Evolutionary conservation across 1,140 invertebrate genomes (phyloP), one percentile per base, ranked within the genome.

Genomic region (Drosophila pallidifrons): DNA sequence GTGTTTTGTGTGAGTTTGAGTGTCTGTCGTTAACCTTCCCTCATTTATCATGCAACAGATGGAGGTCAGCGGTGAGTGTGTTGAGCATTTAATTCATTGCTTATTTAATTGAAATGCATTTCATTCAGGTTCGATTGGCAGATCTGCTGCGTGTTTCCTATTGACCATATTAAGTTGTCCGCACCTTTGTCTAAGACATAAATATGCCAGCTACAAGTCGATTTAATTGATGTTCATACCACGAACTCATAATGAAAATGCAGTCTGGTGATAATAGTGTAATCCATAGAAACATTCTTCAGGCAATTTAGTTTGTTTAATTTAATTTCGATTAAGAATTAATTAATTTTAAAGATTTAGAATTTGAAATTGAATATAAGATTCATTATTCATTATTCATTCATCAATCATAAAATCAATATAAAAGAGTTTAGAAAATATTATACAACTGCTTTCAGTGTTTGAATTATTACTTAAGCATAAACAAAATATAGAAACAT

Each of bases 31-130:
- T 67, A 58, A 59, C 73, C 69, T 64, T 81, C 66, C 46, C 49
- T 60, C 80, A 85, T 83, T 77, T 73, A 77, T 83, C 75, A 85
- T 77, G 73, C 77, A 77, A 43, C 64, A 61, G 32, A 58, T 65
- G 28, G 49, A 52, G 66, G 51, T 73, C 49, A 69, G 54, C 35
- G 30, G 30, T 45, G 58, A 11, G 49, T 58, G 52, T 30, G 43
- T 35, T 45, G 13, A 66, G 49, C 71, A 69, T 64, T 83, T 63
- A 83, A 83, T 83, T 80, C 60, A 83, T 80, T 80, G 68, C 68
- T 25, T 3, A 64, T 85, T 74, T 80, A 83, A 85, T 77, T 85
- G 73, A 77, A 83, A 77, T 79, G 68, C 73, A 83, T 83, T 79
- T 61, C 32, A 35, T 47, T 73, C 78, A 57, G 69, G 63, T 72